Evolutionary conservation across 2,797 vertebrate genomes (phyloP).

Genomic region (Neostethus bicornis): DNA sequence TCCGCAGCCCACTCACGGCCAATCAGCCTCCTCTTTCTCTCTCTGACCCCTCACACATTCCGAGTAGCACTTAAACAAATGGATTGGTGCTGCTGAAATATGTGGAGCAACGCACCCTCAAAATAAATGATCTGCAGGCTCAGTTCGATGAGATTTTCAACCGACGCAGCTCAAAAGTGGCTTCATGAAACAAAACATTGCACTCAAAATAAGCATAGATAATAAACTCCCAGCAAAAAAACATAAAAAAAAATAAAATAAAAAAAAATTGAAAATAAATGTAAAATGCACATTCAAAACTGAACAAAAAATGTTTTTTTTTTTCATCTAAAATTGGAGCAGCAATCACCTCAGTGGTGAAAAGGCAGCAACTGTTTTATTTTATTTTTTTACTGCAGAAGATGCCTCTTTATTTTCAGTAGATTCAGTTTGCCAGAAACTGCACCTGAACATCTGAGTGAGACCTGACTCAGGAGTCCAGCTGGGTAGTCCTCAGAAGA

Average conservation of each 20-base stretch:
- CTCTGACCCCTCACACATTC: constrained; percentile 32
- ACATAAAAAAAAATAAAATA: too few species aligned
- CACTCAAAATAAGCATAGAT: too few species aligned
- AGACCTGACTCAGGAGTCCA: constrained; percentile 25
- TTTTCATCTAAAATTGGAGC: constrained; percentile 12
- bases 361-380: constrained; percentile 27
- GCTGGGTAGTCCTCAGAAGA: constrained; percentile 82
- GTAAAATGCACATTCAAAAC: not conserved
- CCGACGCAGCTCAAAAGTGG: constrained; percentile 34
- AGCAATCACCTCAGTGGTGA: constrained; percentile 5
- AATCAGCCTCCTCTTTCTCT: constrained; percentile 38
- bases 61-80: constrained; percentile 60
- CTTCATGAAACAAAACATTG: constrained; percentile 22
- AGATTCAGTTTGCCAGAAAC: constrained; percentile 15
- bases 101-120: constrained; percentile 39
- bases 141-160: constrained; percentile 52
- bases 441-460: not conserved
- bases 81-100: constrained; percentile 50
- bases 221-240: too few species aligned
- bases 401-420: constrained; percentile 14
- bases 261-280: too few species aligned
- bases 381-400: constrained; percentile 11
- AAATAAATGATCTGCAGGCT: constrained; percentile 63
- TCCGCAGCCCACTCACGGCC: constrained; percentile 46
- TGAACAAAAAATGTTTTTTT: constrained; percentile 16